Percentiles rank a stretch among this genome's conserved stretches.
phyloP scores from a whole-genome alignment of 2,113 vertebrate species.

The Paratilapia polleni region DNA sequence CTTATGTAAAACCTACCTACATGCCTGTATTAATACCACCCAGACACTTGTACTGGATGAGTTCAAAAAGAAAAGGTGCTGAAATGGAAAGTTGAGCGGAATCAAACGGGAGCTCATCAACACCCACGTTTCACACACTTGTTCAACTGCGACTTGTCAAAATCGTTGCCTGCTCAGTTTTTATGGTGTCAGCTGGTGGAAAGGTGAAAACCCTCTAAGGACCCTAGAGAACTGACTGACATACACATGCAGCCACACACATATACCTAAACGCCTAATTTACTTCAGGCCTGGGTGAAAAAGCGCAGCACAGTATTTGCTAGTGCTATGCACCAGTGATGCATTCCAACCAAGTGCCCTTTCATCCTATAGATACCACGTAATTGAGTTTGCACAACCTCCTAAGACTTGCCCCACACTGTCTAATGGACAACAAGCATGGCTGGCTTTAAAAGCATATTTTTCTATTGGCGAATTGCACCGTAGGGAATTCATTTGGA shows the following conservation, averaged over 20 bases:
- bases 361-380: constrained; percentile 46
- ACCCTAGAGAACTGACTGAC: constrained; percentile 10
- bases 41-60: constrained; percentile 30
- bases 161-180: constrained; percentile 35
- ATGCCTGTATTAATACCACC: not conserved
- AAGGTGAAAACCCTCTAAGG: constrained; percentile 49
- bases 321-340: not conserved
- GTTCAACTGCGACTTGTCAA: constrained; percentile 25
- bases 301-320: not conserved
- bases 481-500: constrained; percentile 62
- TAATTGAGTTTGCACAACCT: constrained; percentile 65
- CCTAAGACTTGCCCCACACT: constrained; percentile 33
- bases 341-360: constrained; percentile 8
- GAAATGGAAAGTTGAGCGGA: constrained; percentile 21
- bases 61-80: constrained; percentile 11
- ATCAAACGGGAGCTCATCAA: constrained; percentile 59
- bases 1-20: constrained; percentile 20
- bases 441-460: constrained; percentile 42
- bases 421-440: constrained; percentile 57
- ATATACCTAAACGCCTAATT: not conserved
- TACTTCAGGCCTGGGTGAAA: constrained; percentile 4
- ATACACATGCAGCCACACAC: not conserved
- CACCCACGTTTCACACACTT: constrained; percentile 52
- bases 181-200: constrained; percentile 40
- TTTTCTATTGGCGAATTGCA: constrained; percentile 32